phyloP scores from a whole-genome alignment of 2,797 vertebrate genomes.

The Ctenochaetus hawaiiensis region DNA sequence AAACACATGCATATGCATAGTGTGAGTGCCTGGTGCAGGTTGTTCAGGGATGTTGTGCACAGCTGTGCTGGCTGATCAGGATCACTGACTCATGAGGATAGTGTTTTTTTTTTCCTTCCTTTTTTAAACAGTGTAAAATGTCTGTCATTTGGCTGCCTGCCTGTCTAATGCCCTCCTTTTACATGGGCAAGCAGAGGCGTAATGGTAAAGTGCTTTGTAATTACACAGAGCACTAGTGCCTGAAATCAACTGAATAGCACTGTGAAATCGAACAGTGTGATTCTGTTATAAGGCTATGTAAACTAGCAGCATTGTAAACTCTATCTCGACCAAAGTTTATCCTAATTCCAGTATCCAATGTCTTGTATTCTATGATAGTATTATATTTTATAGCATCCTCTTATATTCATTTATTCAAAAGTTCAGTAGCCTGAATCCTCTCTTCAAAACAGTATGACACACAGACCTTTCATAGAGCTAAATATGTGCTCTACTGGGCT shows the following conservation, averaged over 20 bases:
- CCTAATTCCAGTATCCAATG: not conserved
- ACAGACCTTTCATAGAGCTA: conserved; percentile 21
- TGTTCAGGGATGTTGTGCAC: conserved; percentile 34
- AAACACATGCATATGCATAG: conserved; percentile 2
- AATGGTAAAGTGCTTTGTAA: conserved; percentile 72
- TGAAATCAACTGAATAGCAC: conserved; percentile 52
- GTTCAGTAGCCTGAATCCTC: not conserved
- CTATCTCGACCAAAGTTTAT: conserved; percentile 10
- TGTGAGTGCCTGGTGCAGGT: conserved; percentile 12
- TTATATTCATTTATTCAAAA: not conserved
- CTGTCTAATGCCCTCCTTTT: conserved; percentile 64
- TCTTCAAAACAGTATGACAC: conserved; percentile 16
- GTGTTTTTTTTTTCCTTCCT: conserved; percentile 6
- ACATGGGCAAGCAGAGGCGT: conserved; percentile 60
- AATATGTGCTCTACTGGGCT: conserved; percentile 42
- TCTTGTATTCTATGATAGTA: not conserved
- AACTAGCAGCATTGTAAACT: conserved; percentile 6
- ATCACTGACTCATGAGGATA: conserved; percentile 43
- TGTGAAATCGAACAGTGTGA: conserved; percentile 36
- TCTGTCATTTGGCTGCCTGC: conserved; percentile 66
- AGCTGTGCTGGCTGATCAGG: conserved; percentile 46
- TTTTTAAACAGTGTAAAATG: conserved; percentile 61
- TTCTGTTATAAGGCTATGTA: conserved; percentile 30
- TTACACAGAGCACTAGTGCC: conserved; percentile 65
- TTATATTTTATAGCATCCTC: not conserved